These are phyloP conservation scores for Geotrypetes seraphini DNA, from an alignment of 2,797 vertebrate genomes.

Conservation along the genomic window DNA sequence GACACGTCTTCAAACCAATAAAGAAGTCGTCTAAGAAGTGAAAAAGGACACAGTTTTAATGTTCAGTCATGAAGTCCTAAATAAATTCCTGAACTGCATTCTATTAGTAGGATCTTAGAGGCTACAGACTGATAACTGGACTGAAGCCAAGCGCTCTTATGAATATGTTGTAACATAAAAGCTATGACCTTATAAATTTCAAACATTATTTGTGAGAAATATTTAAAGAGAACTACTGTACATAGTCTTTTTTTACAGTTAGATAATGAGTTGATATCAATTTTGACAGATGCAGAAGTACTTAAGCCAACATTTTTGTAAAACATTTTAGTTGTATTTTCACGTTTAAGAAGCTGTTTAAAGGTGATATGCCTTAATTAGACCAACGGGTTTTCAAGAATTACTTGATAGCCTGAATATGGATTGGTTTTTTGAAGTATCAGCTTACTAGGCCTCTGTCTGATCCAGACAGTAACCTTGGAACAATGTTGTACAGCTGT, in stretches of 20 bases:
- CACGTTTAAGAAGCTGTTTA: conserved; percentile 62
- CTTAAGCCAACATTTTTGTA: conserved; percentile 55
- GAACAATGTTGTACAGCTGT: conserved; percentile 66
- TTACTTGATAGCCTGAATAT: conserved; percentile 45
- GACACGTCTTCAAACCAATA: conserved; percentile 66
- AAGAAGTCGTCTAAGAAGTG: conserved; percentile 62
- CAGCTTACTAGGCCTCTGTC: conserved; percentile 36
- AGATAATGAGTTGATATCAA: conserved; percentile 60
- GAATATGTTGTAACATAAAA: conserved; percentile 55
- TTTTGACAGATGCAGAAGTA: conserved; percentile 59
- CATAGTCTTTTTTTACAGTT: conserved; percentile 66
- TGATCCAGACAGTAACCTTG: conserved; percentile 48
- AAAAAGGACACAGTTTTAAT: conserved; percentile 29
- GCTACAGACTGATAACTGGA: conserved; percentile 45
- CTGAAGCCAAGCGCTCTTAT: conserved; percentile 51
- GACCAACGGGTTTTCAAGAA: conserved; percentile 46
- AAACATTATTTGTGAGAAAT: conserved; percentile 57
- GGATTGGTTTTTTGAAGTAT: conserved; percentile 41
- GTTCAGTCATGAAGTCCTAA: conserved; percentile 38
- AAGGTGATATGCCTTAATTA: conserved; percentile 53
- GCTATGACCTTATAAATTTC: conserved; percentile 48
- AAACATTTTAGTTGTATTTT: conserved; percentile 51
- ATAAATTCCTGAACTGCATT: conserved; percentile 44
- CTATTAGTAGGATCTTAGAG: conserved; percentile 36
- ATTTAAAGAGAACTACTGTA: conserved; percentile 73